A percentile compares a stretch with the other conserved stretches of the same genome.
Conservation (phyloP, 2,888 invertebrate genomes). For the Romanomermis culicivorax region DNA sequence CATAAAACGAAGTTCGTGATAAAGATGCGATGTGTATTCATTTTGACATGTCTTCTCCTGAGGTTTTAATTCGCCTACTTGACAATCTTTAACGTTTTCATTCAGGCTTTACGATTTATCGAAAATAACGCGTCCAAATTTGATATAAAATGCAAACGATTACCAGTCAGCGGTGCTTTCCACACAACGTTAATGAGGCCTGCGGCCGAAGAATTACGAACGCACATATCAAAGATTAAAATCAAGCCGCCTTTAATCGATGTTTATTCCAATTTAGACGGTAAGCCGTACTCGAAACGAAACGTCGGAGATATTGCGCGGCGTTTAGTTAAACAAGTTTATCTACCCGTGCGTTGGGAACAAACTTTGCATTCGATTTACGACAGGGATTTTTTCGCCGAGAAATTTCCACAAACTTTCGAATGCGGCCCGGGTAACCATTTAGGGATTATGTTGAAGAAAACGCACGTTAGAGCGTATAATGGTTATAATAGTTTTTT, state of each 20-base stretch:
- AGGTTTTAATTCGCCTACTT: too few relatives aligned
- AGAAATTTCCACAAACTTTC: conserved; percentile 53
- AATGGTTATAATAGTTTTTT: conserved; percentile 31
- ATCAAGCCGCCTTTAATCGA: conserved; percentile 44
- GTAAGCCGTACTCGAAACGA: conserved; percentile 37
- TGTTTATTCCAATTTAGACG: conserved; percentile 53
- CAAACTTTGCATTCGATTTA: conserved; percentile 64
- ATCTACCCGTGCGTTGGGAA: conserved; percentile 70
- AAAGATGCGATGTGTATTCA: too few relatives aligned
- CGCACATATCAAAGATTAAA: conserved; percentile 40
- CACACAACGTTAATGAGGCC: conserved; percentile 57
- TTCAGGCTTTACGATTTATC: conserved; percentile 47
- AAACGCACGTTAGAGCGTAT: conserved; percentile 59
- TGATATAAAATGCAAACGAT: conserved; percentile 40
- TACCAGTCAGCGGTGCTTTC: conserved; percentile 67
- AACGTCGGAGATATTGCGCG: conserved; percentile 15
- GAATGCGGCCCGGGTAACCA: conserved; percentile 67
- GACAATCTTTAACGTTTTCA: too few relatives aligned
- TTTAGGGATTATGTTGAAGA: conserved; percentile 50
- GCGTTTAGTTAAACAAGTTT: conserved; percentile 46
- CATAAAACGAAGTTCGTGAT: too few relatives aligned
- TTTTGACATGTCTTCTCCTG: too few relatives aligned
- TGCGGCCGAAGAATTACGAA: conserved; percentile 44
- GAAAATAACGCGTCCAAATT: conserved; percentile 44
- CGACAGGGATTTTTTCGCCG: conserved; percentile 33